These are phyloP conservation scores for Drosophila hawaiiensis DNA, from an alignment of 2,888 invertebrate species.

Conservation along the genomic window DNA sequence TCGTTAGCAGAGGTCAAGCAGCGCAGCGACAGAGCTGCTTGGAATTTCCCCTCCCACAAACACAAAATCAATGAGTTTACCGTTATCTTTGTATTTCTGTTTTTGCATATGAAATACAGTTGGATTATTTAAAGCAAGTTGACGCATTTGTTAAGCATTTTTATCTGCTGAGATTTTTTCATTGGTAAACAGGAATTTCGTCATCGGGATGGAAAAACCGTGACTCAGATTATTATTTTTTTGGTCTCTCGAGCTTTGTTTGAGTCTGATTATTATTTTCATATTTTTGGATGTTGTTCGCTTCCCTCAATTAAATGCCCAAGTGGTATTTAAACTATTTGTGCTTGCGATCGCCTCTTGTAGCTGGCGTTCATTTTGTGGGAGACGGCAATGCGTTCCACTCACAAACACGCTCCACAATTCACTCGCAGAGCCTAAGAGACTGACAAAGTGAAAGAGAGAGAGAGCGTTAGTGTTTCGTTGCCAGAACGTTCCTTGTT, in stretches of 20 bases:
- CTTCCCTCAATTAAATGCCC: slow-evolving; percentile 49
- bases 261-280: slow-evolving; percentile 4
- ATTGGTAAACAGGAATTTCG: slow-evolving; percentile 41
- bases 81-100: slow-evolving; percentile 19
- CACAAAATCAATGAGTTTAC: slow-evolving; percentile 19
- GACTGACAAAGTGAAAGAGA: slow-evolving; percentile 5
- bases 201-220: slow-evolving; percentile 20
- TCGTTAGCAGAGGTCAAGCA: slow-evolving; percentile 5
- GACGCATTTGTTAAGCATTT: slow-evolving; percentile 56
- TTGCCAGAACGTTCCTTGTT: slow-evolving; percentile 54
- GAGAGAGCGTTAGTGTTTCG: slow-evolving; percentile 26
- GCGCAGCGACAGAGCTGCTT: neutral
- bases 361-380: slow-evolving; percentile 33
- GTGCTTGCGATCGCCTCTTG: slow-evolving; percentile 34
- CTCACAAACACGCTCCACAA: slow-evolving; percentile 47
- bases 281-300: slow-evolving; percentile 25
- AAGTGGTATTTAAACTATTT: slow-evolving; percentile 68
- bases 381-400: slow-evolving; percentile 36
- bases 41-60: slow-evolving; percentile 3
- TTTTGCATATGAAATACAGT: slow-evolving; percentile 17
- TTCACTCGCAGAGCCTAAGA: slow-evolving; percentile 33
- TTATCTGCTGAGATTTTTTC: slow-evolving; percentile 15
- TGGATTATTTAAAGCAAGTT: slow-evolving; percentile 45
- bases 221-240: slow-evolving; percentile 36
- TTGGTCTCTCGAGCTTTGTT: slow-evolving; percentile 35